These are phyloP conservation scores for Venustoraphidia nigricollis DNA, from an alignment of 2,888 invertebrate species.

Conservation along the genomic window DNA sequence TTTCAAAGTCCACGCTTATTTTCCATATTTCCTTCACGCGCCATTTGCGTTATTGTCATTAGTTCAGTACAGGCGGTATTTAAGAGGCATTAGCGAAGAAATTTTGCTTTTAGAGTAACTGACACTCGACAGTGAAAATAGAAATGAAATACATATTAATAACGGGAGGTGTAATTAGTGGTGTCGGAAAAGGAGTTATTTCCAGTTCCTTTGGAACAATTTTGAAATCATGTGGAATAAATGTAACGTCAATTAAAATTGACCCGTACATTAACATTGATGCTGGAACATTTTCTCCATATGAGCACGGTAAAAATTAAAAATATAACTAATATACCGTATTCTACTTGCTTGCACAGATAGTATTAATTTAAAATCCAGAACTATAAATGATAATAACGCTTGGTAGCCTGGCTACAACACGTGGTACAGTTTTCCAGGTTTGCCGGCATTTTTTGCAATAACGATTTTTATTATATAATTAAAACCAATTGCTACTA, in stretches of 20 bases:
- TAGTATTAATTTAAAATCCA: too few relatives aligned
- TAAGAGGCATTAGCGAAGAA: slow-evolving; percentile 2
- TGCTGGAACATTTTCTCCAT: slow-evolving; percentile 97
- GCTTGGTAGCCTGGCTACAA: too few relatives aligned
- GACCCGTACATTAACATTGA: slow-evolving; percentile 99
- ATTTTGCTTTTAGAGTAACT: slow-evolving; percentile 3
- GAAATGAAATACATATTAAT: slow-evolving; percentile 95
- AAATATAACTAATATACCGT: too few relatives aligned
- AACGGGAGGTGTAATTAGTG: slow-evolving; percentile 98
- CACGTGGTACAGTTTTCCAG: too few relatives aligned
- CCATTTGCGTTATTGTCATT: slow-evolving; percentile 1
- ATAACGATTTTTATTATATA: too few relatives aligned
- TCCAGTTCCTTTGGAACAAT: slow-evolving; percentile 92
- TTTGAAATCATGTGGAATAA: slow-evolving; percentile 85
- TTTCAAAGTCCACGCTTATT: too few relatives aligned
- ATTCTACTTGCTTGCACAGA: too few relatives aligned
- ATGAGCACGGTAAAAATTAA: slow-evolving; percentile 76
- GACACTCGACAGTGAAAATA: slow-evolving; percentile 6
- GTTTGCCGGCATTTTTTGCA: too few relatives aligned
- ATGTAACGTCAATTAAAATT: slow-evolving; percentile 98
- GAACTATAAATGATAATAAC: too few relatives aligned
- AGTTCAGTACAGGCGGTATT: not conserved
- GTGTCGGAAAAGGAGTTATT: slow-evolving; percentile 93
- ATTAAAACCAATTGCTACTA: too few relatives aligned
- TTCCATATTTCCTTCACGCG: not conserved